Evolutionary conservation across 2,797 vertebrate genomes (phyloP), one percentile per base, ranked within the genome.

Genomic region (Micromesistius poutassou): DNA sequence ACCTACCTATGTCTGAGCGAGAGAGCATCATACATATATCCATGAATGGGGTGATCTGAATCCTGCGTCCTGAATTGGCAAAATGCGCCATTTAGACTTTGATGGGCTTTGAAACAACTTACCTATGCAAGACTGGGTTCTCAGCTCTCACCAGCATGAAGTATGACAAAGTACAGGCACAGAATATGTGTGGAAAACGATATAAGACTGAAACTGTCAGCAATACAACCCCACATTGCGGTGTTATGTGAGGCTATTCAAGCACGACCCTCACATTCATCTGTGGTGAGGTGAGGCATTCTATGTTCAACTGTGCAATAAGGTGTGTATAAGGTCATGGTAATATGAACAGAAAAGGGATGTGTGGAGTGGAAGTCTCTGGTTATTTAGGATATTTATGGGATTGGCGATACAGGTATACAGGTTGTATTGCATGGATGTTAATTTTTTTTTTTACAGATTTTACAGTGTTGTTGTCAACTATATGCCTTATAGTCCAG

Each of bases 91-190:
- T 62, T 62, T 10, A 62, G 14, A 62, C 50, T 62, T 62, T 62
- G 50, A 62, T 62, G 22, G 3, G 1, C 50, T 62, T 62, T 62
- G 50, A 3, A 71, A 30, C 68, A 71, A 71, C 68, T 71, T 30
- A 71, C 68, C 68, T 71, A 28, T 71, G 68, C 25, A 22, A 4
- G 4, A 25, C 68, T 62, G 50, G 16, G 55, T 62, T 62, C 55
- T 62, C 19, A 62, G 22, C 16, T n/a, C 55, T 62, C n/a, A 71
- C 28, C 25, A 71, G 68, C 68, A 71, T 71, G 68, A 71, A 71
- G 68, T 33, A 33, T 33, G 33, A 71, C 68, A 71, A 71, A 71
- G 25, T 71, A 30, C 68, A 71, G 38, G 38, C 68, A 71, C 28
- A 71, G 25, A 71, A 8, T 62, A 14, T n/a, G 8, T 62, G 16